Evolutionary conservation across 2,888 invertebrate genomes (phyloP).

Genomic region (Acleris literana): DNA sequence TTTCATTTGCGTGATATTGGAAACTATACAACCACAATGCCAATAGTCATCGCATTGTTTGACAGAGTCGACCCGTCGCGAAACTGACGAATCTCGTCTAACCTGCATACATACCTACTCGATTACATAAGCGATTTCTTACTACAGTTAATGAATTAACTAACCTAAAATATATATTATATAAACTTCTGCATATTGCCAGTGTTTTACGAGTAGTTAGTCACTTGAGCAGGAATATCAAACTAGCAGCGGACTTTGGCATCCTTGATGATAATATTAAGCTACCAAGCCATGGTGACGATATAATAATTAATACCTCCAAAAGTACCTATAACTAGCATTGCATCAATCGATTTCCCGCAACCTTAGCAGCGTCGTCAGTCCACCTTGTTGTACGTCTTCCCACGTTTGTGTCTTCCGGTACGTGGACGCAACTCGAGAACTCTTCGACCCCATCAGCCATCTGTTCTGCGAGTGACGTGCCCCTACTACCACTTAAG

Average conservation of each 20-base stretch:
- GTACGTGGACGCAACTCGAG: not conserved
- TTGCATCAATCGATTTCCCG: not conserved
- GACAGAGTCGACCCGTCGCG: slow-evolving; percentile 11
- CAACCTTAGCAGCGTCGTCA: not conserved
- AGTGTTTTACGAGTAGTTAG: too few species aligned
- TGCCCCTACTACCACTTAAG: not conserved
- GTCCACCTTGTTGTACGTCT: not conserved
- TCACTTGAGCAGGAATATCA: too few species aligned
- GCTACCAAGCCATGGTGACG: too few species aligned
- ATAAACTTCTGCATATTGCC: too few species aligned
- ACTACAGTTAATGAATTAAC: not conserved
- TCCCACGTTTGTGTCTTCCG: not conserved
- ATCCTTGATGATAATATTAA: too few species aligned
- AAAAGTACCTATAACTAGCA: too few species aligned
- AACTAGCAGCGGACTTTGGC: too few species aligned
- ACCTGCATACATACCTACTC: not conserved
- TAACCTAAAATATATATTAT: too few species aligned
- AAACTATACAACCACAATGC: slow-evolving; percentile 26
- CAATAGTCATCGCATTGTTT: slow-evolving; percentile 34
- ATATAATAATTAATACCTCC: too few species aligned
- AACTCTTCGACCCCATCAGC: not conserved
- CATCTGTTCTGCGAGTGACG: not conserved
- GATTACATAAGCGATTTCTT: not conserved
- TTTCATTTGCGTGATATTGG: slow-evolving; percentile 32
- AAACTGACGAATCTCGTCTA: slow-evolving; percentile 13